Base-by-base conservation (phyloP, 2,888 invertebrate species). In the Coelopa pilipes region DNA sequence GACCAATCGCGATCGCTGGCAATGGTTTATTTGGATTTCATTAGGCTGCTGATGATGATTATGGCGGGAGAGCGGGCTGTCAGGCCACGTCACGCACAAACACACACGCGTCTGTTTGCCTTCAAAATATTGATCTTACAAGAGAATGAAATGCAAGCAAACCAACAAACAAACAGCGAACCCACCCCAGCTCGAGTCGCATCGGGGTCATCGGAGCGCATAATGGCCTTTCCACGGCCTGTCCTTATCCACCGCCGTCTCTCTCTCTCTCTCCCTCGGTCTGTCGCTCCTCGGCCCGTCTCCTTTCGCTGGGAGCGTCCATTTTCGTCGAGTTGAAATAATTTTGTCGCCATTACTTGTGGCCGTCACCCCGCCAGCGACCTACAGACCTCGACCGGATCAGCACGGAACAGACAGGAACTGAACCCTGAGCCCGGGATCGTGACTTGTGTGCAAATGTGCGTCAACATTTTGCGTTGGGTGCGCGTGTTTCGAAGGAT, bases 261-360 rank as follows among this genome's bases (percentile, higher is more conserved):
- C 17, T 57, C 12, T 7, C 34, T 46, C 47, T 19, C 45, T 19
- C 11, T 57, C 45, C 17, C 50, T 67, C 19, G n/a, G 11, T 49
- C 21, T 19, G 34, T 11, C 13, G 13, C 12, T n/a, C 53, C 21
- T 67, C 15, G n/a, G 24, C 24, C 34, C 10, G 21, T 55, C 21
- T n/a, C 34, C 2, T 34, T 34, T 34, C 34, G 34, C 2, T 34
- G 34, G 2, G 34, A 13, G 68, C n/a, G 45, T 45, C 69, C 47
- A 49, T 70, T 71, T 71, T 63, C 50, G 19, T 34, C 34, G 46
- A 24, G 21, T 53, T 55, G 11, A 71, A 53, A 53, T 47, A 71
- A 53, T 46, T 67, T 72, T 67, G 72, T 50, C 72, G 60, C 72
- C 72, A 72, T 72, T 72, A 72, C 49, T 72, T 67, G 66, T 15